phyloP scores from a whole-genome alignment of 1,140 invertebrate genomes.

The Lepidostoma basale region DNA sequence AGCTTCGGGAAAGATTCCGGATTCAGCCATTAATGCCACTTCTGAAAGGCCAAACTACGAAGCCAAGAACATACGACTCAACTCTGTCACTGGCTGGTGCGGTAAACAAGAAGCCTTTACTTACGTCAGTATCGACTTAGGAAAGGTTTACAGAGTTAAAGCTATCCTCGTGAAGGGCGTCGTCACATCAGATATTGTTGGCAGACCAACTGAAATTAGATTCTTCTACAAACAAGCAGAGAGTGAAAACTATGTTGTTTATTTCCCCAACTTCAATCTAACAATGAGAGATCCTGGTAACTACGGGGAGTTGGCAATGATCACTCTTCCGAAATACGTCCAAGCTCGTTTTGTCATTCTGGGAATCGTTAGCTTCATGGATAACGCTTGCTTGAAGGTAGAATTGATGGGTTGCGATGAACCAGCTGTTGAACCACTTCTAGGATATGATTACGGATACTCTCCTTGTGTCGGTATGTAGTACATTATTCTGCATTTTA shows the following conservation, averaged over 20 bases:
- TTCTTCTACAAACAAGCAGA: conserved; percentile 97
- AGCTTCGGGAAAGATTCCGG: conserved; percentile 89
- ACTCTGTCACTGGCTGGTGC: conserved; percentile 95
- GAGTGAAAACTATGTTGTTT: conserved; percentile 92
- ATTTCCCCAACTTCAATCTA: conserved; percentile 94
- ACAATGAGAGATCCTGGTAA: conserved; percentile 93
- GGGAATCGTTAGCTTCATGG: conserved; percentile 93
- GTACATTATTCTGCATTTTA: no score
- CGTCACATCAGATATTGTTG: conserved; percentile 93
- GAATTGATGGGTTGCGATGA: conserved; percentile 96
- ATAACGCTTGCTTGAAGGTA: conserved; percentile 95
- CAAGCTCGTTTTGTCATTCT: conserved; percentile 92
- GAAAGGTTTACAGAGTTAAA: conserved; percentile 88
- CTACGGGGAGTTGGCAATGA: conserved; percentile 94
- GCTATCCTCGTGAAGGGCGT: conserved; percentile 92
- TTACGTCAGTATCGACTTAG: conserved; percentile 93
- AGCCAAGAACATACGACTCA: conserved; percentile 86
- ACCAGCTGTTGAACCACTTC: conserved; percentile 73
- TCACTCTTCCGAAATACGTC: conserved; percentile 90
- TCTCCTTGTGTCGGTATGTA: conserved; percentile 86
- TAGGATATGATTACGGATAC: conserved; percentile 93
- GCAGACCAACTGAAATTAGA: conserved; percentile 91
- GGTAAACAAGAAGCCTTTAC: conserved; percentile 94
- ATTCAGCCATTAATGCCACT: conserved; percentile 95
- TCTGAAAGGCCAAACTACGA: conserved; percentile 92